These are phyloP conservation scores for Prolemur simus DNA, from an alignment of 2,113 vertebrate species.

Conservation along the genomic window DNA sequence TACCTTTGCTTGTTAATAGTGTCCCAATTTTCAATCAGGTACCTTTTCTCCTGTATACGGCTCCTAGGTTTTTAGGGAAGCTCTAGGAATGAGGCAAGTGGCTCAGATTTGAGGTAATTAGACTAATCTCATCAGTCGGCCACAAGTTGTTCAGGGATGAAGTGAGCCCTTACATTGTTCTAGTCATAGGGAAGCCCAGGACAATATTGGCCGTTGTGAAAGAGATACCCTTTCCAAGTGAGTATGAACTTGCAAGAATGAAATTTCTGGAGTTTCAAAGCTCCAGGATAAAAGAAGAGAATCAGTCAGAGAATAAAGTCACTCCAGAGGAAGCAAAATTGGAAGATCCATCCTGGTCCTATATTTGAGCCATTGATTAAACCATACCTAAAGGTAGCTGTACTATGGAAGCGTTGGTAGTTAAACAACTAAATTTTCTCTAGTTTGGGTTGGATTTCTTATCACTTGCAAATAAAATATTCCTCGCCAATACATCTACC, in stretches of 20 bases:
- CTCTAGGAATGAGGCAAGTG: neutral
- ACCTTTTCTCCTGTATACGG: neutral
- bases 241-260: neutral
- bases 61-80: neutral
- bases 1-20: neutral
- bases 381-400: neutral
- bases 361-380: neutral
- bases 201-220: neutral
- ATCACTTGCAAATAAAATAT: neutral
- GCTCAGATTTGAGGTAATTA: neutral
- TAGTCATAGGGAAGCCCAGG: neutral
- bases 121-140: neutral
- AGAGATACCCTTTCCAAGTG: neutral
- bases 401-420: neutral
- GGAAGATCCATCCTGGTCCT: neutral
- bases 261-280: neutral
- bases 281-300: neutral
- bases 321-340: neutral
- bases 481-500: neutral
- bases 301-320: neutral
- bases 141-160: neutral
- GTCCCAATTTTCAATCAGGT: neutral
- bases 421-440: neutral
- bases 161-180: neutral
- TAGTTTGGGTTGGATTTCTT: neutral